Evolutionary conservation across 2,113 vertebrate species (phyloP).

Genomic region (Perognathus longimembris): DNA sequence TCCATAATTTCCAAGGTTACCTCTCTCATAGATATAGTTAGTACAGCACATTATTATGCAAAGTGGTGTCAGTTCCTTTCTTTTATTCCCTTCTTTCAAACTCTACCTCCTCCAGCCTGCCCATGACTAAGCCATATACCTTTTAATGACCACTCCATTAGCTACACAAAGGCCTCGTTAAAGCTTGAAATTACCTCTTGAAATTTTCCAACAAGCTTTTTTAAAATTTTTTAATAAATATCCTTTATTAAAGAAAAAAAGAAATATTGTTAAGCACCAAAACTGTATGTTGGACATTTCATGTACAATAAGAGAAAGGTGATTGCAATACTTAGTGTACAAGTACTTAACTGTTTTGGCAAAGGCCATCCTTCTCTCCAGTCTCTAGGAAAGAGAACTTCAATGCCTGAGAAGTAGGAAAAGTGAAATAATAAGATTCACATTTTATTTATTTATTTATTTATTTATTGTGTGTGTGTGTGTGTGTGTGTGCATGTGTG

Average conservation of each 20-base stretch:
- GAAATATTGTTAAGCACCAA: no score
- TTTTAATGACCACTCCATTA: conserved; percentile 73
- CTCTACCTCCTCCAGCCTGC: conserved; percentile 53
- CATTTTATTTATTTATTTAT: background rate
- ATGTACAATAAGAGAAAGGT: no score
- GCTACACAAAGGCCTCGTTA: conserved; percentile 67
- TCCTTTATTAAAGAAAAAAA: no score
- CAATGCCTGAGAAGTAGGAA: conserved; percentile 25
- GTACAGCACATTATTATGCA: conserved; percentile 59
- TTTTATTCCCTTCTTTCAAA: conserved; percentile 68
- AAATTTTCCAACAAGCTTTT: conserved; percentile 71
- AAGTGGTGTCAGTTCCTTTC: conserved; percentile 47
- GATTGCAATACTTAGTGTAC: no score
- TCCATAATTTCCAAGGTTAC: conserved; percentile 68
- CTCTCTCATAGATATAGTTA: conserved; percentile 36
- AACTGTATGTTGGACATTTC: no score
- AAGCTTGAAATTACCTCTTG: conserved; percentile 73
- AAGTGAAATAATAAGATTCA: conserved; percentile 50
- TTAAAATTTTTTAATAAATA: no score
- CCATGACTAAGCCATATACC: conserved; percentile 64
- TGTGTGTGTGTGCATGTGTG: no score
- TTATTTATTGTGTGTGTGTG: no score
- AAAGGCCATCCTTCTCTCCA: conserved; percentile 53
- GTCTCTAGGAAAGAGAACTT: conserved; percentile 38
- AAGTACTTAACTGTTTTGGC: no score